phyloP scores from a whole-genome alignment of 1,140 invertebrate genomes.

The Argopecten irradians region DNA sequence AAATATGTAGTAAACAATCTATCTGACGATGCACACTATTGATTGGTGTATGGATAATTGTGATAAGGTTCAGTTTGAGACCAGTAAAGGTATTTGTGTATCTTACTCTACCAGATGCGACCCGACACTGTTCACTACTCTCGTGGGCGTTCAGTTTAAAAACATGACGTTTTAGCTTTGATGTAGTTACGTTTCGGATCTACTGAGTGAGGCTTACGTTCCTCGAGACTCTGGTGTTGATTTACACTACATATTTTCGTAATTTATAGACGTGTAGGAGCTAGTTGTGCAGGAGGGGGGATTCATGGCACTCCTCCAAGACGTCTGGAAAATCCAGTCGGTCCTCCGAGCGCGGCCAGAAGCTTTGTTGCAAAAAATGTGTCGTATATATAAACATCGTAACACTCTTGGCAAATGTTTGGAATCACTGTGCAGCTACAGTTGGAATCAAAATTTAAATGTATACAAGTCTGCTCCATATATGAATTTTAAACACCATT shows the following conservation, averaged over 20 bases:
- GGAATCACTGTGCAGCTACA: not conserved
- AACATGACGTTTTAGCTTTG: not conserved
- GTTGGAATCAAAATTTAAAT: not conserved
- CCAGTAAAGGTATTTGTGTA: not conserved
- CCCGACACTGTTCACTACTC: not conserved
- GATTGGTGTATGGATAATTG: not conserved
- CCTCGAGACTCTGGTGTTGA: not conserved
- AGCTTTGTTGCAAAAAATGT: not conserved
- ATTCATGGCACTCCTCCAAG: not conserved
- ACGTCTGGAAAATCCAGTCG: slow-evolving; percentile 5
- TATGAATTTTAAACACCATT: not conserved
- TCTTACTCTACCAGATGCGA: not conserved
- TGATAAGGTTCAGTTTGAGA: not conserved
- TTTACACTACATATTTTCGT: slow-evolving; percentile 22
- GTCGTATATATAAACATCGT: not conserved
- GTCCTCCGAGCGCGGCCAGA: not conserved
- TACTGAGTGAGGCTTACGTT: not conserved
- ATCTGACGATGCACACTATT: not conserved
- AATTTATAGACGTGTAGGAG: not conserved
- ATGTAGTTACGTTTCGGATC: not conserved
- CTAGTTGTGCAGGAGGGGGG: not conserved
- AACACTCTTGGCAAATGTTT: not conserved
- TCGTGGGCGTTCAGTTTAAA: slow-evolving; percentile 9
- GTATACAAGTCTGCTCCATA: not conserved
- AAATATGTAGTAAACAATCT: too few relatives aligned